phyloP scores from a whole-genome alignment of 2,113 vertebrate species.

The Gnathonemus longibarbis region DNA sequence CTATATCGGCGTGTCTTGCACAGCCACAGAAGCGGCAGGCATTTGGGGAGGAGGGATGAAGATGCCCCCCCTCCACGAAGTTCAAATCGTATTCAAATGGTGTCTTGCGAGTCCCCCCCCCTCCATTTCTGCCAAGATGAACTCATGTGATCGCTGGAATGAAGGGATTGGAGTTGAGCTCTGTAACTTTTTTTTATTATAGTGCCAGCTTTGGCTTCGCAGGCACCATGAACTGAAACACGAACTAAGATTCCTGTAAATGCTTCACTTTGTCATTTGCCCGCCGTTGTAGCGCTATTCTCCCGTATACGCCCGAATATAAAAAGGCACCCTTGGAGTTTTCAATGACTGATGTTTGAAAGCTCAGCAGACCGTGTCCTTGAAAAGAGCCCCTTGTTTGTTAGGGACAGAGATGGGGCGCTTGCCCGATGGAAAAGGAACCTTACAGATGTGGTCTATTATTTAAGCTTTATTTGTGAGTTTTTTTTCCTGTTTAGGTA shows the following conservation, averaged over 20 bases:
- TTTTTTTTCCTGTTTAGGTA: conserved; percentile 12
- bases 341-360: conserved; percentile 22
- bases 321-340: conserved; percentile 14
- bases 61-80: background rate
- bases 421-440: conserved; percentile 4
- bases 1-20: background rate
- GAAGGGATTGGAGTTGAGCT: background rate
- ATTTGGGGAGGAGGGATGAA: background rate
- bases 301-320: background rate
- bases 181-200: background rate
- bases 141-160: background rate
- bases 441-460: conserved; percentile 56
- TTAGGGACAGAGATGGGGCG: conserved; percentile 12
- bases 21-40: background rate
- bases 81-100: background rate
- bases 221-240: background rate
- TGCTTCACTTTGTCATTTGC: background rate
- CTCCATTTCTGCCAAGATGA: background rate
- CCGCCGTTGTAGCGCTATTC: background rate
- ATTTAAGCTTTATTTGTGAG: conserved; percentile 49
- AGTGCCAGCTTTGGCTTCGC: background rate
- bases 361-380: conserved; percentile 10
- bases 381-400: conserved; percentile 19
- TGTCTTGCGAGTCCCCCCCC: background rate
- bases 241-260: background rate